Conservation (phyloP, 37 sponge, comb jelly and placozoan genomes). For the Bolinopsis microptera region DNA sequence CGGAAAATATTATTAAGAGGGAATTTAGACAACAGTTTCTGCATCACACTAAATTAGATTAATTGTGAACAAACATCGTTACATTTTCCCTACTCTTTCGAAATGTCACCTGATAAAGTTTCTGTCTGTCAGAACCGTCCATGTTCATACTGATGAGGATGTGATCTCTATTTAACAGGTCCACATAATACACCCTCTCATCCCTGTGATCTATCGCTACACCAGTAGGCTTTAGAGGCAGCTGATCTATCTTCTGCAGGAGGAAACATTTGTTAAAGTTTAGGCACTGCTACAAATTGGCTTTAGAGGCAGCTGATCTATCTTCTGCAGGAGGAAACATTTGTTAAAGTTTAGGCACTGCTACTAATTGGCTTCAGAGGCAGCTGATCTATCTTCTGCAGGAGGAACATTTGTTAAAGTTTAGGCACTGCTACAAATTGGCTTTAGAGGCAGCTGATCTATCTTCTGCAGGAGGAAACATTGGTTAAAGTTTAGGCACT, state of each 20-base stretch:
- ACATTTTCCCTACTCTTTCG: too few relatives aligned
- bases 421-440: too few relatives aligned
- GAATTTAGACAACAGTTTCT: too few relatives aligned
- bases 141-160: conserved; percentile 39
- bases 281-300: too few relatives aligned
- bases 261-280: background rate
- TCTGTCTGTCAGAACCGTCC: conserved; percentile 8
- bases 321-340: background rate
- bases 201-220: background rate
- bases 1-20: too few relatives aligned
- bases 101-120: background rate
- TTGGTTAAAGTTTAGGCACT: background rate
- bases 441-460: background rate
- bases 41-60: too few relatives aligned
- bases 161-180: background rate
- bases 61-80: too few relatives aligned
- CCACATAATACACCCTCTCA: conserved; percentile 46
- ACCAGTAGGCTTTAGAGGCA: conserved; percentile 20
- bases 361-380: conserved; percentile 13
- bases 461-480: background rate
- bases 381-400: background rate
- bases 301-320: background rate
- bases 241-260: background rate
- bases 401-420: background rate
- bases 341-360: too few relatives aligned